Evolutionary conservation across 2,797 vertebrate species (phyloP).

Genomic region (Tiaroga cobitis): DNA sequence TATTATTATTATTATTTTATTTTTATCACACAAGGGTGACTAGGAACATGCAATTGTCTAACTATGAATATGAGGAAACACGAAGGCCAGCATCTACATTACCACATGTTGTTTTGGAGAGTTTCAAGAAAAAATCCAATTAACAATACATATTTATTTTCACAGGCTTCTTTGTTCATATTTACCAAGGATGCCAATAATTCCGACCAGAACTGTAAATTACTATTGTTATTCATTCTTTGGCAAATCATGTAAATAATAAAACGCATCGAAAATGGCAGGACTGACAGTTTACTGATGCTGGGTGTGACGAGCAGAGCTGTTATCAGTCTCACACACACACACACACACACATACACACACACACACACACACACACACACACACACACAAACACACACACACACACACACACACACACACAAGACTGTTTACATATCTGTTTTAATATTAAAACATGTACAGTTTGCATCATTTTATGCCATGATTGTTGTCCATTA

Average conservation of each 20-base stretch:
- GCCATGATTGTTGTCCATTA: background rate
- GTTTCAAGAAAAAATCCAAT: background rate
- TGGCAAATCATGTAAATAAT: background rate
- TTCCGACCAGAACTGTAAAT: background rate
- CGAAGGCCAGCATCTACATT: background rate
- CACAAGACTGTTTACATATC: background rate
- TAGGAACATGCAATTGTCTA: too few species aligned
- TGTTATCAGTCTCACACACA: background rate
- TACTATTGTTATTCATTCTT: background rate
- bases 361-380: background rate
- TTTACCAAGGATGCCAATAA: background rate
- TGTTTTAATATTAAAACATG: background rate
- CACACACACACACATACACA: background rate
- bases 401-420: too few species aligned
- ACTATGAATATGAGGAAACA: too few species aligned
- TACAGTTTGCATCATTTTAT: background rate
- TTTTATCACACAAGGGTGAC: too few species aligned
- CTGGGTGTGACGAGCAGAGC: conserved; percentile 8
- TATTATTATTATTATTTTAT: too few species aligned
- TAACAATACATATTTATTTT: background rate
- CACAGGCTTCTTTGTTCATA: background rate
- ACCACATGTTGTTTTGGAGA: background rate
- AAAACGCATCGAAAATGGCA: background rate
- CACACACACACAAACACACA: background rate
- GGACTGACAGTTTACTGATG: background rate